Percentiles rank a stretch among this genome's conserved stretches.
Conservation (phyloP, 2,797 vertebrate species). For the Periophthalmus magnuspinnatus region DNA sequence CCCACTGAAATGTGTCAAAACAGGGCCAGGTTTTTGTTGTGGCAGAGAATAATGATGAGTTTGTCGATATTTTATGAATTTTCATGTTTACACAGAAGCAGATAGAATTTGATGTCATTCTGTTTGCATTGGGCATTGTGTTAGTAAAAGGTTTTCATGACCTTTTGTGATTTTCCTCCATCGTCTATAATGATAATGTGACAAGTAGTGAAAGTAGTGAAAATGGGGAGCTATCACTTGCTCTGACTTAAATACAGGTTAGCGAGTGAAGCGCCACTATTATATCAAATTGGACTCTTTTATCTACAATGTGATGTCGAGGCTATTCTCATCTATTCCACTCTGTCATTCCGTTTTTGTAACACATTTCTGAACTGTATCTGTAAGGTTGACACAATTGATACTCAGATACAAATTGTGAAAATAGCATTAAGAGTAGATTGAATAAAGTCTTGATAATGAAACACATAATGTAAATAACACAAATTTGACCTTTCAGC, state of each 20-base stretch:
- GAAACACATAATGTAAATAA: too few species aligned
- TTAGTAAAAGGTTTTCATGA: neutral
- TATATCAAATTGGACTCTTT: neutral
- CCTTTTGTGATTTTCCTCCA: neutral
- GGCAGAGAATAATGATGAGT: neutral
- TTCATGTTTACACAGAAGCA: neutral
- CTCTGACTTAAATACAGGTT: neutral
- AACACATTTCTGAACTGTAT: neutral
- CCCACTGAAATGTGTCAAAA: neutral
- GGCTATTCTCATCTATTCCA: too few species aligned
- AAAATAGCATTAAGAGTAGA: neutral
- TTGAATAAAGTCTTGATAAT: too few species aligned
- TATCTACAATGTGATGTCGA: neutral
- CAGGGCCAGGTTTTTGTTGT: neutral
- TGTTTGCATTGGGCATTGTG: neutral
- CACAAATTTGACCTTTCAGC: too few species aligned
- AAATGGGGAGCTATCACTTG: neutral
- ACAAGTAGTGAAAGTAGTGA: neutral
- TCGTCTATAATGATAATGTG: neutral
- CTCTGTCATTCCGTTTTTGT: too few species aligned
- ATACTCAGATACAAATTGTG: neutral
- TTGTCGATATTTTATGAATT: neutral
- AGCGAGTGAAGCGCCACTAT: neutral
- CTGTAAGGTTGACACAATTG: neutral
- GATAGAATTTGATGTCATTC: neutral